Percentiles rank a stretch among this genome's conserved stretches.
phyloP scores from a whole-genome alignment of 2,797 vertebrate genomes.

The Lutjanus campechanus region DNA sequence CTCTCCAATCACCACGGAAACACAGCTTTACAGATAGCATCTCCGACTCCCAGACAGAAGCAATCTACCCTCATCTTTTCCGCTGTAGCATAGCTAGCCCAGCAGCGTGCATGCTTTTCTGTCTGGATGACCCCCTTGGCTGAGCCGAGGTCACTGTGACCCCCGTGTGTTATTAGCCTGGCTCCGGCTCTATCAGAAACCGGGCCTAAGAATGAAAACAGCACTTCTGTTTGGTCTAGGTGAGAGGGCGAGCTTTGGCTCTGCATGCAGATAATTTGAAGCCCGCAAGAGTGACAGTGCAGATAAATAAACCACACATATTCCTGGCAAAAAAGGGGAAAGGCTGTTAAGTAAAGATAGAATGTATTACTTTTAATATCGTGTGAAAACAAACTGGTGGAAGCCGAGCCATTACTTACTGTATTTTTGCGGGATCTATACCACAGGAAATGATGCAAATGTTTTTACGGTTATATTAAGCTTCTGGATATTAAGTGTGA shows the following conservation, averaged over 20 bases:
- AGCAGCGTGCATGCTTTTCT: slow-evolving; percentile 32
- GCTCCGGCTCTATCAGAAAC: slow-evolving; percentile 70
- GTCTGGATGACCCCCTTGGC: slow-evolving; percentile 58
- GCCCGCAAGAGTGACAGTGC: slow-evolving; percentile 52
- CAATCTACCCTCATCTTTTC: slow-evolving; percentile 68
- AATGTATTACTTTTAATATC: slow-evolving; percentile 51
- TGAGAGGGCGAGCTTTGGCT: slow-evolving; percentile 60
- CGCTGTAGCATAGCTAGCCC: slow-evolving; percentile 57
- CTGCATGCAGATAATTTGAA: slow-evolving; percentile 50
- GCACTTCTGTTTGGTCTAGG: slow-evolving; percentile 78
- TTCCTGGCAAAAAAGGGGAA: slow-evolving; percentile 46
- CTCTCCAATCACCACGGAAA: slow-evolving; percentile 59
- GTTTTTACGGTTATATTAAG: slow-evolving; percentile 47
- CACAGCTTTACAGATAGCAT: slow-evolving; percentile 70
- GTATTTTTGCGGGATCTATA: slow-evolving; percentile 39
- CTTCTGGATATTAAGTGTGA: slow-evolving; percentile 38
- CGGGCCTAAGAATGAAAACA: slow-evolving; percentile 78
- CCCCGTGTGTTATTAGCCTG: slow-evolving; percentile 72
- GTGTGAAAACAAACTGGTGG: slow-evolving; percentile 66
- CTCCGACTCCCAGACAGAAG: slow-evolving; percentile 64
- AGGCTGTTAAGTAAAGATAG: slow-evolving; percentile 49
- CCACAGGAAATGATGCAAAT: slow-evolving; percentile 55
- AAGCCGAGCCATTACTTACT: slow-evolving; percentile 19
- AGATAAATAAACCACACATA: slow-evolving; percentile 72
- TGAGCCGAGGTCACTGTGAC: slow-evolving; percentile 68